Evolutionary conservation across 2,888 invertebrate species (phyloP), one percentile per base, ranked within the genome.

Genomic region (Dorcus hopei): DNA sequence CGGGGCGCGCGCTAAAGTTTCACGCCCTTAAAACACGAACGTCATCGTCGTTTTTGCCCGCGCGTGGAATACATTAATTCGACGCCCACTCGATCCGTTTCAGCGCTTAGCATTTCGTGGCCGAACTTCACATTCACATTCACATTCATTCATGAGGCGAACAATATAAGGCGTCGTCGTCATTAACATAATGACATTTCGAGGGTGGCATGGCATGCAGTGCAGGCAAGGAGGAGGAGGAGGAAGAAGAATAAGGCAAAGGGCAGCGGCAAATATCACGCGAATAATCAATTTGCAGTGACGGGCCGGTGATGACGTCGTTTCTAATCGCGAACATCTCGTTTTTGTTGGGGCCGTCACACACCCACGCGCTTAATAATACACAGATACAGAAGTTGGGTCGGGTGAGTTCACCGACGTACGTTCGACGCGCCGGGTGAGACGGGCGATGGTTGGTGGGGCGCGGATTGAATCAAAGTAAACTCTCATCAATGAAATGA

Each of bases 401-500:
- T 49, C 19, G 9, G 16, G 48, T 53, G 48, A 59, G 49, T 55
- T 42, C 55, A 52, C 42, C 41, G 59, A 51, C 56, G 49, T 41
- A 54, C 43, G 41, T 23, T 9, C 38, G 54, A 38, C 45, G 45
- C 16, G 11, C 41, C 11, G 39, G 51, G 47, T 16, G 50, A 55
- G 51, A 40, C 49, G 49, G 40, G 11, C 9, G 53, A 58, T 55
- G 19, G 49, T 16, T 57, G 11, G n/a, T n/a, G 19, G 26, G 9
- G 39, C 49, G 54, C 56, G 56, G 45, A 52, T 52, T 23, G 49
- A 52, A 26, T 48, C 49, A 39, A 45, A 59, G 23, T 16, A 49
- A 54, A 50, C 55, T 59, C 68, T 71, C 72, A 74, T 81, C 81
- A 81, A 81, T 81, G 81, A 79, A 81, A 77, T 81, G 81, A 81